Conservation (phyloP, 1,140 invertebrate genomes). For the Oryzaephilus surinamensis region DNA sequence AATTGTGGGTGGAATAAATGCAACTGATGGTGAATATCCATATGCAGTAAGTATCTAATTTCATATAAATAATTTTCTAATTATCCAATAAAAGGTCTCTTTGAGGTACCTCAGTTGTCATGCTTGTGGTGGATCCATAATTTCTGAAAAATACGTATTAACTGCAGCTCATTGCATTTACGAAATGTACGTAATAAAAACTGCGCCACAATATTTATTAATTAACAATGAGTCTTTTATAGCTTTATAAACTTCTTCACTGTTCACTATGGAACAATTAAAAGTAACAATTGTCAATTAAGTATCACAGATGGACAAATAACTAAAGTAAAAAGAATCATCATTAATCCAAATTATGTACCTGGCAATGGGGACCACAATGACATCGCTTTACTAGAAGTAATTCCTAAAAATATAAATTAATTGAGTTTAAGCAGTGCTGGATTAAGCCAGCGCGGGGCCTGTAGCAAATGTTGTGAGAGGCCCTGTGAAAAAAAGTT, state of each 20-base stretch:
- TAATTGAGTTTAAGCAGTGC: too few species aligned
- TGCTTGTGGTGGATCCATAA: background rate
- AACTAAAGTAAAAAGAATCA: background rate
- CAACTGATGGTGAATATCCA: background rate
- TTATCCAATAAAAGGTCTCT: background rate
- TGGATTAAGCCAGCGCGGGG: too few species aligned
- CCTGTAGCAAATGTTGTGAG: too few species aligned
- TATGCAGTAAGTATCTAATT: background rate
- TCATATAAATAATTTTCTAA: background rate
- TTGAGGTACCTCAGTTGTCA: background rate
- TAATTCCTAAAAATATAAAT: too few species aligned
- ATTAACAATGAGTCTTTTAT: background rate
- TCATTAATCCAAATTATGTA: background rate
- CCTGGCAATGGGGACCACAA: background rate
- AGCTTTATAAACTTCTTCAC: background rate
- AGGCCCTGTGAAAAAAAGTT: too few species aligned
- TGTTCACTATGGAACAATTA: background rate
- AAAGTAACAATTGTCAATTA: background rate
- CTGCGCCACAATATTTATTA: background rate
- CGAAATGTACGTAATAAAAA: too few species aligned
- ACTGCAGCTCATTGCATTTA: background rate
- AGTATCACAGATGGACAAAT: background rate
- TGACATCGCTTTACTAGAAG: conserved; percentile 5
- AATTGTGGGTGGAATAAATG: background rate
- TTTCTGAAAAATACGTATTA: background rate